phyloP scores from a whole-genome alignment of 2,888 invertebrate species.

The Pantelozetes paolii region DNA sequence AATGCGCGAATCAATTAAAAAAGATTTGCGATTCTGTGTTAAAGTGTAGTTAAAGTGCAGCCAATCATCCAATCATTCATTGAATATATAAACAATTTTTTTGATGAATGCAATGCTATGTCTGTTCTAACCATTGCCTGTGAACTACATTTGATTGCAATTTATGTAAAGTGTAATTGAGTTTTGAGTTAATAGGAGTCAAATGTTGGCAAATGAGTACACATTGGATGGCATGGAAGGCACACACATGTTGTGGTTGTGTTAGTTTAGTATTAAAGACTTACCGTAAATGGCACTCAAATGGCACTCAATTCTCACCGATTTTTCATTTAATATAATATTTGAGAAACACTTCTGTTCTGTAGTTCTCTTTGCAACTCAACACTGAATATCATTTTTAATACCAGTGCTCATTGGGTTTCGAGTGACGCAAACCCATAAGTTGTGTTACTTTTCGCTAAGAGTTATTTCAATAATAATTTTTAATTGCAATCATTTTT shows the following conservation, averaged over 20 bases:
- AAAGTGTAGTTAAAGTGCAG: no score
- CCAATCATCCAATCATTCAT: no score
- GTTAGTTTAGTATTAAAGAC: not conserved
- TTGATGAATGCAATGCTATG: not conserved
- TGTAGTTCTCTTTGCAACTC: not conserved
- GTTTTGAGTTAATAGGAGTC: constrained; percentile 3
- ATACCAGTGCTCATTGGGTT: not conserved
- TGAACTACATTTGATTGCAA: constrained; percentile 21
- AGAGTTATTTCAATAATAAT: not conserved
- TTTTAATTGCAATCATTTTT: constrained; percentile 30
- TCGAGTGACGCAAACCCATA: constrained; percentile 14
- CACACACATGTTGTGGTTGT: constrained; percentile 20
- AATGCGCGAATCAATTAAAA: not conserved
- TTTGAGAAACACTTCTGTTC: not conserved
- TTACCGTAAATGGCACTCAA: constrained; percentile 31
- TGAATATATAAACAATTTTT: not conserved
- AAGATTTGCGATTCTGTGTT: no score
- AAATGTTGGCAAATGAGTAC: not conserved
- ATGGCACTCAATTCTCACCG: constrained; percentile 20
- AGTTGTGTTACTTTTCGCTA: not conserved
- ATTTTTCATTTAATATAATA: not conserved
- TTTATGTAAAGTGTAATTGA: not conserved
- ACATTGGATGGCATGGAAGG: not conserved
- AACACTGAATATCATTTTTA: constrained; percentile 5
- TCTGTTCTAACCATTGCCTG: constrained; percentile 8